Evolutionary conservation across 1,140 invertebrate species (phyloP), one percentile per base, ranked within the genome.

Genomic region (Tetragonula clypearis): DNA sequence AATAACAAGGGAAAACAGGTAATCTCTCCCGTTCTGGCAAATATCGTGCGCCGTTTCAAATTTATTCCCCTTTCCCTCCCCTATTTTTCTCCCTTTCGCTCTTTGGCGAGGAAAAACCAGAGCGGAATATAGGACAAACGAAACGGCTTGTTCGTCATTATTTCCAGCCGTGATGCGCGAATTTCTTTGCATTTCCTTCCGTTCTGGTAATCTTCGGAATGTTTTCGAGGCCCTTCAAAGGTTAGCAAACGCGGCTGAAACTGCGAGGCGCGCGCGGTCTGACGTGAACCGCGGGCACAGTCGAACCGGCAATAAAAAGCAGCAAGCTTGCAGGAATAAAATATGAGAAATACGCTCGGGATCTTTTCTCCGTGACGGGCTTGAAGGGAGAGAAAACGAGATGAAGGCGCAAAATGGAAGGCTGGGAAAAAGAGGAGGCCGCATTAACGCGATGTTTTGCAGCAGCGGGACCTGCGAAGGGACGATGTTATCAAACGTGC

Each of bases 301-400:
- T 88, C 84, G 81, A 83, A 86, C 84, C 77, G 84, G 84, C 74
- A 72, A 89, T 89, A 82, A 83, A 89, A 88, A 89, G 85, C 84
- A 56, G 68, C 83, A 65, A 79, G 41, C 72, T 74, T 77, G 72
- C 35, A 30, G 66, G 87, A 86, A 88, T 88, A 88, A 88, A 86
- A 86, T 88, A 86, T 89, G 88, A 89, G 87, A 80, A 88, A 89
- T 89, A 88, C 88, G 79, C 71, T 86, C 2, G 65, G 79, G 69
- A 88, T 88, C 83, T 81, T 62, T 77, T 62, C 73, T 35, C 60
- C 56, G 58, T 71, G 68, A 62, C 68, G 56, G 30, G 21, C 23
- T 72, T 30, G 30, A 30, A 30, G 30, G 53, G 21, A 30, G 79
- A 68, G 62, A 53, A 79, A 86, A 85, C 65, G 49, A 82, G 58